Conservation (phyloP, 2,888 invertebrate genomes). For the Arctia plantaginis region DNA sequence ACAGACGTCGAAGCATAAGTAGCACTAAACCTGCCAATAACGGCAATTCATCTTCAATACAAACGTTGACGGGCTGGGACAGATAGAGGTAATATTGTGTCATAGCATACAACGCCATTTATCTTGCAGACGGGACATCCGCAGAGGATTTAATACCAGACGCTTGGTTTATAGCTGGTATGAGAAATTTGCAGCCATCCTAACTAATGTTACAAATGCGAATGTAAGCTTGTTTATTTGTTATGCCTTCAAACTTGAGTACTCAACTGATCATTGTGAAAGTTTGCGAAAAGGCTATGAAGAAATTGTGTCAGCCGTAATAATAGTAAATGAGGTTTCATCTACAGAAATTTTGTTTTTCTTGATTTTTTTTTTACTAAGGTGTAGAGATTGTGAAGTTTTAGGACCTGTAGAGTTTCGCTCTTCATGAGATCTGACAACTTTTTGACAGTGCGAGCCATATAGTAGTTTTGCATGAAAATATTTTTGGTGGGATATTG, state of each 20-base stretch:
- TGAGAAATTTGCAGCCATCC: background rate
- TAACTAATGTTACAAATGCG: background rate
- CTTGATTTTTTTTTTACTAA: no score
- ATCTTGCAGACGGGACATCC: constrained; percentile 27
- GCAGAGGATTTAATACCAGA: constrained; percentile 16
- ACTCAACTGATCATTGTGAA: no score
- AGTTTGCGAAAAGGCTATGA: no score
- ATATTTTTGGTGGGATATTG: no score
- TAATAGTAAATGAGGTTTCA: no score
- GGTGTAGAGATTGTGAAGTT: no score
- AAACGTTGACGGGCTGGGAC: constrained; percentile 30
- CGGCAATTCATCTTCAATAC: constrained; percentile 16
- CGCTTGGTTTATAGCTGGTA: constrained; percentile 12
- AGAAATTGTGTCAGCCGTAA: no score
- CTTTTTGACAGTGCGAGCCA: no score
- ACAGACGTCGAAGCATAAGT: background rate
- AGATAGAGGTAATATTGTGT: constrained; percentile 35
- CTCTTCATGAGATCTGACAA: no score
- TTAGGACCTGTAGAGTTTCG: no score
- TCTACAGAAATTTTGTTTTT: no score
- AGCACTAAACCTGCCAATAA: constrained; percentile 2
- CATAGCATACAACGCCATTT: constrained; percentile 20
- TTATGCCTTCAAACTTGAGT: background rate
- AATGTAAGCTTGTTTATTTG: background rate
- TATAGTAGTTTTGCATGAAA: no score